A percentile compares a stretch with the other conserved stretches of the same genome.
Evolutionary conservation across 1,140 invertebrate genomes (phyloP).

Genomic region (Drosophila nebulosa): DNA sequence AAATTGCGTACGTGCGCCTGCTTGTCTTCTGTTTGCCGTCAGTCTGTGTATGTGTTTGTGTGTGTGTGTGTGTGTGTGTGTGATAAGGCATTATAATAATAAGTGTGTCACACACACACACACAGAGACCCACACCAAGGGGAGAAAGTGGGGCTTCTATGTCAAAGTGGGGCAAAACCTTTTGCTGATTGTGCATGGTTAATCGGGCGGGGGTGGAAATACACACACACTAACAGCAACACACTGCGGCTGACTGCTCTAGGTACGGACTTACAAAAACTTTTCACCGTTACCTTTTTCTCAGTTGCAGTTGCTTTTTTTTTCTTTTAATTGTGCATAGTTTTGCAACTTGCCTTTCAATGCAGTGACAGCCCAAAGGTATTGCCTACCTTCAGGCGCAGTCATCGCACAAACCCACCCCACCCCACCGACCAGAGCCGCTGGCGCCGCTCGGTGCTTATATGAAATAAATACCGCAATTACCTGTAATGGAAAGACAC

Average conservation of each 20-base stretch:
- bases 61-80: conserved; percentile 8
- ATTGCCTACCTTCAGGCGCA: conserved; percentile 39
- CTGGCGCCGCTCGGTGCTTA: conserved; percentile 20
- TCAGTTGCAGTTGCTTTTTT: neutral
- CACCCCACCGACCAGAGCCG: neutral
- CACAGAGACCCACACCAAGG: neutral
- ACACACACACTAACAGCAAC: neutral
- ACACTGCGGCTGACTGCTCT: conserved; percentile 10
- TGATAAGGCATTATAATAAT: conserved; percentile 50
- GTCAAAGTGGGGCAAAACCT: conserved; percentile 34
- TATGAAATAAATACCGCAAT: conserved; percentile 61
- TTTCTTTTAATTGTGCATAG: conserved; percentile 38
- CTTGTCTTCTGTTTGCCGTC: neutral
- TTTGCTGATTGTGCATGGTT: conserved; percentile 33
- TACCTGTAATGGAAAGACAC: conserved; percentile 41
- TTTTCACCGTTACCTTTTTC: neutral
- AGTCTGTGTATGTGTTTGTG: conserved; percentile 12
- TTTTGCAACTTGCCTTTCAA: conserved; percentile 29
- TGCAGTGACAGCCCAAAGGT: neutral
- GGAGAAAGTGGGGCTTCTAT: conserved; percentile 33
- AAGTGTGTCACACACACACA: conserved; percentile 49
- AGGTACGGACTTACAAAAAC: neutral
- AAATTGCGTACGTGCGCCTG: conserved; percentile 8
- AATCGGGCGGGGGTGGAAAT: neutral
- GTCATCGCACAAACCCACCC: neutral